These are phyloP conservation scores for Echinarachnius parma DNA, from an alignment of 53 echinoderm and acorn worm genomes.

Conservation along the genomic window DNA sequence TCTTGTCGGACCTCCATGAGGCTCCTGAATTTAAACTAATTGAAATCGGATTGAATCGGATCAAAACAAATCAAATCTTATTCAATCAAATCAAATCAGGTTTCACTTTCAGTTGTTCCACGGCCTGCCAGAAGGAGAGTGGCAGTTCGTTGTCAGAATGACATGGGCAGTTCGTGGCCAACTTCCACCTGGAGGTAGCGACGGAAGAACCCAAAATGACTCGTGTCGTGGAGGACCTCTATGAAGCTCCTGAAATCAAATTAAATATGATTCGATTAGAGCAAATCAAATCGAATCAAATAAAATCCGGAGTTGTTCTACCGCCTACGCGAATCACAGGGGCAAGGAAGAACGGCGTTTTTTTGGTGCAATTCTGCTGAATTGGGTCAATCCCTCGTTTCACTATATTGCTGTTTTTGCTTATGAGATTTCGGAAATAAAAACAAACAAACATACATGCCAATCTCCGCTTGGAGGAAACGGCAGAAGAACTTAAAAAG, in stretches of 20 bases:
- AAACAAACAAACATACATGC: slow-evolving; percentile 71
- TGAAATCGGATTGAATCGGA: slow-evolving; percentile 72
- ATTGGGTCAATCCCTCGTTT: too few relatives aligned
- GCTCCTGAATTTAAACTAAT: too few relatives aligned
- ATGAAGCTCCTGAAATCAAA: slow-evolving; percentile 75
- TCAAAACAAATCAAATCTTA: background rate
- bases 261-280: too few relatives aligned
- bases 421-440: too few relatives aligned
- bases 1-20: slow-evolving; percentile 81
- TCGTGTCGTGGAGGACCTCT: slow-evolving; percentile 64
- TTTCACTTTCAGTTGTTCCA: too few relatives aligned
- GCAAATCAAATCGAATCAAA: too few relatives aligned
- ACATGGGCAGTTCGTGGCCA: slow-evolving; percentile 65
- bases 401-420: too few relatives aligned
- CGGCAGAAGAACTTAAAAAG: slow-evolving; percentile 76
- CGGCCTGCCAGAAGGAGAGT: slow-evolving; percentile 71
- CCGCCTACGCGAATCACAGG: slow-evolving; percentile 85
- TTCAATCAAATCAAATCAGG: too few relatives aligned
- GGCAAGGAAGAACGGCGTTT: too few relatives aligned
- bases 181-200: slow-evolving; percentile 61
- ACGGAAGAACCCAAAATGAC: slow-evolving; percentile 72
- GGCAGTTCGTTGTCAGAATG: slow-evolving; percentile 86
- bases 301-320: slow-evolving; percentile 79
- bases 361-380: too few relatives aligned
- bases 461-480: slow-evolving; percentile 57